Conservation (phyloP, 2,113 vertebrate species). For the Tachysurus fulvidraco region DNA sequence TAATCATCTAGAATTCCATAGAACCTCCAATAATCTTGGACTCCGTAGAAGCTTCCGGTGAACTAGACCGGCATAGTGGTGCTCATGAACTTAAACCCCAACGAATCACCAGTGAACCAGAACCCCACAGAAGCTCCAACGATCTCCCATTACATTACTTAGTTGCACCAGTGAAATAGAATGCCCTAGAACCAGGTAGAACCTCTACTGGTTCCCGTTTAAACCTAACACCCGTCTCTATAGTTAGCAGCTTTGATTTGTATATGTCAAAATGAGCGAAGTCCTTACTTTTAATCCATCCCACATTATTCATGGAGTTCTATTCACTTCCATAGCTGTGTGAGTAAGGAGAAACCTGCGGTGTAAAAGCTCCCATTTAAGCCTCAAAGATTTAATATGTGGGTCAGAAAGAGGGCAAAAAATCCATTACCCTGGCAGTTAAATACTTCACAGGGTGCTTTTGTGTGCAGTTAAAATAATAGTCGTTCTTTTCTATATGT, state of each 20-base stretch:
- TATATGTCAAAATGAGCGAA: background rate
- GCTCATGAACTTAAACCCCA: background rate
- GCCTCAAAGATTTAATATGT: background rate
- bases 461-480: background rate
- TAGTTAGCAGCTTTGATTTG: too few species aligned
- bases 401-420: background rate
- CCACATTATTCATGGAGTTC: background rate
- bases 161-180: too few species aligned
- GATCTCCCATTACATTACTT: too few species aligned
- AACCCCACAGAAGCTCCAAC: background rate
- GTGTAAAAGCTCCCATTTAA: background rate
- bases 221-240: background rate
- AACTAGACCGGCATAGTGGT: background rate
- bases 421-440: background rate
- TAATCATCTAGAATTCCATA: background rate
- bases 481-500: background rate
- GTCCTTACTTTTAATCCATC: background rate
- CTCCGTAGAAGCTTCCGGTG: too few species aligned
- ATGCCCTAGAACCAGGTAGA: background rate
- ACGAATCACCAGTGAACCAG: background rate
- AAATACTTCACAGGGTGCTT: background rate
- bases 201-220: background rate
- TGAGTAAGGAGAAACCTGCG: background rate
- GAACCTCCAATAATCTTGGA: background rate
- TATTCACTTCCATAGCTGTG: background rate